Evolutionary conservation across 92 coral and sea anemone species (phyloP), one percentile per base, ranked within the genome.

Genomic region (Heliopora coerulea): DNA sequence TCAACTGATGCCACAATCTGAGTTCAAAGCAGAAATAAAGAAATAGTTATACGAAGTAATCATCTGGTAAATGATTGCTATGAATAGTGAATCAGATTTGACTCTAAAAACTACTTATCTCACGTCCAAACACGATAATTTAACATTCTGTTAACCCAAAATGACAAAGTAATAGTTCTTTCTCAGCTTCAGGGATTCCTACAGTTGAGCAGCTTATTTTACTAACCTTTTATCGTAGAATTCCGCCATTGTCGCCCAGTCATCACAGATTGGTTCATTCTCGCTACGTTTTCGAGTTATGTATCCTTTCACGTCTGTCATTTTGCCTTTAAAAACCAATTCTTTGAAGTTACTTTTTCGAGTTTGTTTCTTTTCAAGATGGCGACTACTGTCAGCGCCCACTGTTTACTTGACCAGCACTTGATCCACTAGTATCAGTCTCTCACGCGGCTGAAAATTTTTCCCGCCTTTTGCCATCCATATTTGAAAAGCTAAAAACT

Each of bases 1-100:
- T 93, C 39, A 93, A 84, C 65, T 93, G 98, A 90, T 93, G 98
- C 98, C 98, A 93, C 49, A 93, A 63, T 68, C 98, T 93, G 33
- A 56, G 12, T 34, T 25, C 42, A 37, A 37, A 37, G 11, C 4
- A 37, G 11, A 37, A 37, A 37, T 11, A 4, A 37, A 37, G 42
- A 37, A 37, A 37, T n/a, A n/a, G n/a, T n/a, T n/a, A n/a, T n/a
- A n/a, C n/a, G n/a, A n/a, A n/a, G n/a, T n/a, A n/a, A n/a, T n/a
- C n/a, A n/a, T n/a, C n/a, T n/a, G n/a, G n/a, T n/a, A n/a, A n/a
- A n/a, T n/a, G n/a, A n/a, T n/a, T n/a, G n/a, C n/a, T n/a, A n/a
- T n/a, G n/a, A n/a, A n/a, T n/a, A n/a, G n/a, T n/a, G n/a, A n/a
- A n/a, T n/a, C n/a, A n/a, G n/a, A n/a, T n/a, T n/a, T n/a, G n/a